Percentiles rank a stretch among this genome's conserved stretches.
phyloP scores from a whole-genome alignment of 2,888 invertebrate species.

The Apotomis betuletana region DNA sequence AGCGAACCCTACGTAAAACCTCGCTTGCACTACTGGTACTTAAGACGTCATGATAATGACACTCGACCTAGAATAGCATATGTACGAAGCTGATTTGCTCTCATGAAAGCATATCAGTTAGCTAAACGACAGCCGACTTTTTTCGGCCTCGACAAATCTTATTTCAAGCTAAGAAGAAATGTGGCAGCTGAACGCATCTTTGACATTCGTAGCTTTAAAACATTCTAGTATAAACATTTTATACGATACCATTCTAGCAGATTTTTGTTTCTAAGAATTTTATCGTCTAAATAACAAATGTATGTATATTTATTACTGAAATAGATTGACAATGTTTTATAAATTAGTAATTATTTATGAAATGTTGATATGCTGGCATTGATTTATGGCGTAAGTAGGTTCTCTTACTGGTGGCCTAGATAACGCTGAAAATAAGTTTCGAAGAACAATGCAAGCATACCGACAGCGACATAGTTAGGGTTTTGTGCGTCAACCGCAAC shows the following conservation, averaged over 20 bases:
- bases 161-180: neutral
- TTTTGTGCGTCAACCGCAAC: constrained; percentile 26
- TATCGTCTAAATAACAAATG: neutral
- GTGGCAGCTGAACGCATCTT: constrained; percentile 6
- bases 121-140: constrained; percentile 1
- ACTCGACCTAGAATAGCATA: neutral
- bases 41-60: neutral
- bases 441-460: constrained; percentile 6
- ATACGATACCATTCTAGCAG: neutral
- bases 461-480: neutral
- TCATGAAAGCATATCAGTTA: constrained; percentile 19
- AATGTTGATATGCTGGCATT: constrained; percentile 5
- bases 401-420: no score
- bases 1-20: neutral
- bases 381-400: neutral
- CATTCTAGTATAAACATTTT: neutral
- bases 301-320: neutral
- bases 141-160: neutral
- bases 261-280: neutral
- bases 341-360: neutral
- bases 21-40: neutral
- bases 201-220: constrained; percentile 15
- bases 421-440: neutral
- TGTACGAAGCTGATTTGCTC: constrained; percentile 7
- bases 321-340: constrained; percentile 1